Evolutionary conservation across 2,113 vertebrate genomes (phyloP), one percentile per base, ranked within the genome.

Genomic region (Chaenogobius annularis): DNA sequence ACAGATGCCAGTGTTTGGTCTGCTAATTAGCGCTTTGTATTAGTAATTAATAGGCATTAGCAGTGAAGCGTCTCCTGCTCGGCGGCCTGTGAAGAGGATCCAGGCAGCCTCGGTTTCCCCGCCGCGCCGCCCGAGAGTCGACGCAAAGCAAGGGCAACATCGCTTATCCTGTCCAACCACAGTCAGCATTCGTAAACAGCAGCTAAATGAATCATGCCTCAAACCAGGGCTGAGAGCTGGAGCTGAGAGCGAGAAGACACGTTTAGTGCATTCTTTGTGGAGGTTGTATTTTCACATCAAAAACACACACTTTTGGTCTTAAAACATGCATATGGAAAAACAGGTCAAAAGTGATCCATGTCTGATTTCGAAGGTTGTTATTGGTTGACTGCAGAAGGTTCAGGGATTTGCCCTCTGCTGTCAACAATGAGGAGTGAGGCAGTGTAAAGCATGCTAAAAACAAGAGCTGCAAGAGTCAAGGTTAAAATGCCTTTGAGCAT

Each of bases 1-100:
- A 87, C 87, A 88, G 88, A 89, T 89, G 91, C 87, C 87, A 91
- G 87, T 90, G 86, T 92, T 92, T 90, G 88, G 85, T 89, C 84
- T 87, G 84, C 91, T 92, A 91, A 92, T 92, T 88, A 92, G 88
- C 88, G 66, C 83, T 91, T 90, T 91, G 87, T 92, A 89, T 90
- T 85, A 86, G 91, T 92, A 90, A 91, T 92, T 91, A 92, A 91
- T 90, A 87, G 91, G 87, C 86, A 90, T 92, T 92, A 92, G 76
- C 90, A 86, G 85, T 90, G 86, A 84, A 89, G 84, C 83, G 58
- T 80, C 85, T 87, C 77, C 87, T 77, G 79, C 85, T 82, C 85
- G 74, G 62, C 78, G 72, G 82, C 85, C 84, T 86, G 88, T 85
- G 83, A 90, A 86, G 85, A 83, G 76, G 89, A 89, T 85, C 81